Evolutionary conservation across 1,140 invertebrate genomes (phyloP), one percentile per base, ranked within the genome.

Genomic region (Scaptomyza hsui): DNA sequence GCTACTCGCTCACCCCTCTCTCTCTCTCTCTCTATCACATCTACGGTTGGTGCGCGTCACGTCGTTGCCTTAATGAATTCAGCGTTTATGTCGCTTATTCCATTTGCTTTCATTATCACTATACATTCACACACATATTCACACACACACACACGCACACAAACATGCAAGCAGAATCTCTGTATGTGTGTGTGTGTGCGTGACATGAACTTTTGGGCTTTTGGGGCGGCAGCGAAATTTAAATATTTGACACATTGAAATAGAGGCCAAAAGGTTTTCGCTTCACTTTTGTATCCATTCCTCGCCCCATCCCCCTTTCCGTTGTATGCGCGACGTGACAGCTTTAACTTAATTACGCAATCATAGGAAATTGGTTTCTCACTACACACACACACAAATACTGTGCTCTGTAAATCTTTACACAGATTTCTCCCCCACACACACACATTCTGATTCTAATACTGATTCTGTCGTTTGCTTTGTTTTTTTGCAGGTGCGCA

Each of bases 401-500:
- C 32, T 37, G 26, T 26, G 24, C 55, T n/a, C 13, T 24, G 18
- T 15, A 59, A 59, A 71, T 41, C 32, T 41, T 47, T 45, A 42
- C 56, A 56, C 44, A 65, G 59, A 53, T 63, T 69, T 57, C 47
- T 29, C 5, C 41, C 18, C 13, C 47, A 21, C 18, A 3, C 16
- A 10, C 19, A 45, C 49, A 47, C 68, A 59, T 21, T 52, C 57
- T 63, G 45, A 47, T 37, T 18, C 44, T 45, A 49, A 29, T 29
- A 29, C 26, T 29, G 26, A 29, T 29, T 65, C 41, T 60, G 13
- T 53, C 52, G 70, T 56, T 56, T 44, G 26, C 72, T 13, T 48
- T 59, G 56, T 64, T 78, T 29, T 83, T 81, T 95, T 96, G 80
- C 95, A 99, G 98, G 99, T 99, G 89, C 96, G 99, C 92, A 99